Evolutionary conservation across 2,797 vertebrate species (phyloP), one percentile per base, ranked within the genome.

Genomic region (Synanceia verrucosa): DNA sequence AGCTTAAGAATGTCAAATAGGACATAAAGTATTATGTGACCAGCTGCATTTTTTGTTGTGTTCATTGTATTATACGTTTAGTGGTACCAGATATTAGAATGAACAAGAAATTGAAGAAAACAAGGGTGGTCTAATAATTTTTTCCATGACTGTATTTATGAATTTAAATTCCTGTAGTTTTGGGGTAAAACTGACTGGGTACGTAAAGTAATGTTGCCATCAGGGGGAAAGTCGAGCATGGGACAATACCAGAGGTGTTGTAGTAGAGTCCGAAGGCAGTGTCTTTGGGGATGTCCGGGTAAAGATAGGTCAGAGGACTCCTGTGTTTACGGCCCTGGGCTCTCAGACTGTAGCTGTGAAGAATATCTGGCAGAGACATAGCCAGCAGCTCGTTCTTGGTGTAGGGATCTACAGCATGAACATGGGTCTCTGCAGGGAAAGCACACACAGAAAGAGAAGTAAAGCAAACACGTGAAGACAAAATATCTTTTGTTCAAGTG

Each of bases 241-340:
- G 16, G 19, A n/a, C 11, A 4, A 10, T 87, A 92, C 91, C 82
- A 1, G 90, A 81, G 24, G 82, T 84, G 82, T 87, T 95, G 91
- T 95, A 95, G 81, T 96, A 96, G 19, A 85, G 91, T 46, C 92
- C 91, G 26, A 99, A 97, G 28, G 93, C 97, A 0, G 34, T 56
- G 79, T 99, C 96, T 76, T 94, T 97, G 79, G 90, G 94, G 65
- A 92, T 95, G 58, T 96, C 85, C 0, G 98, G 98, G 85, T 97
- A 98, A 2, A 99, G 94, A 46, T 93, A 97, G 18, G 93, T 81
- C 78, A 99, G 93, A 0, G 97, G 97, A 33, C 96, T 97, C 70
- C 92, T 92, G 5, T 91, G 93, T 44, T 86, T 92, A 48, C 93
- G 94, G 41, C 91, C 89, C 0, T 92, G 89, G 0, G 88, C 91